Base-by-base conservation (phyloP, 2,797 vertebrate species). In the Microchirus variegatus region DNA sequence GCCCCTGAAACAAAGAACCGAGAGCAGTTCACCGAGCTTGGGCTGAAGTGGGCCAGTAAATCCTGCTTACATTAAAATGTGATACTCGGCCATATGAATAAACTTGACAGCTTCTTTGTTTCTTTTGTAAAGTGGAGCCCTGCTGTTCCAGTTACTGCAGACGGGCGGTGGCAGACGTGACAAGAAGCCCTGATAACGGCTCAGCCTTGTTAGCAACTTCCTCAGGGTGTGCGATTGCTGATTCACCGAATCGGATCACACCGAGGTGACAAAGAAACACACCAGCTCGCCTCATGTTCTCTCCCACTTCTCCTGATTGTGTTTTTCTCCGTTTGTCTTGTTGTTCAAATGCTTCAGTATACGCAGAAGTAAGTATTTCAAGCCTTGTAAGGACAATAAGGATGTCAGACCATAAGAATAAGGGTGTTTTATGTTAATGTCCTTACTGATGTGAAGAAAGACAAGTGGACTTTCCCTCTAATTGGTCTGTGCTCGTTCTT, bases 151-250 rank as follows among this genome's bases (percentile, higher is more conserved):
- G 46, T 53, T 47, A 17, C 47, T 63, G 69, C 67, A 64, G 70
- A 75, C 53, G 64, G 44, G 45, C 31, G 56, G 67, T 10, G 50
- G 51, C 19, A 64, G 72, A 79, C 45, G 61, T 79, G 73, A 79
- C 73, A 46, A 38, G 63, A 59, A 75, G 57, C 43, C 41, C 47
- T 40, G 67, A 75, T 75, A 70, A 51, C 50, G 68, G 66, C 75
- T 80, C 64, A 74, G 78, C 53, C 76, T 83, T 31, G 64, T 86
- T 84, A 80, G 55, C 67, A 58, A 51, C 31, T 35, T 55, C 59
- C 62, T 59, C 59, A 45, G 70, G 73, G 69, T 47, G 50, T 75
- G 71, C 73, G 74, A 70, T 72, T 62, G 78, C 63, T 70, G 70
- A 80, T 70, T 78, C 61, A 77, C 40, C 37, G 65, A 49, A 70